These are phyloP conservation scores for Balaeniceps rex DNA, from an alignment of 2,113 vertebrate species.

Conservation along the genomic window DNA sequence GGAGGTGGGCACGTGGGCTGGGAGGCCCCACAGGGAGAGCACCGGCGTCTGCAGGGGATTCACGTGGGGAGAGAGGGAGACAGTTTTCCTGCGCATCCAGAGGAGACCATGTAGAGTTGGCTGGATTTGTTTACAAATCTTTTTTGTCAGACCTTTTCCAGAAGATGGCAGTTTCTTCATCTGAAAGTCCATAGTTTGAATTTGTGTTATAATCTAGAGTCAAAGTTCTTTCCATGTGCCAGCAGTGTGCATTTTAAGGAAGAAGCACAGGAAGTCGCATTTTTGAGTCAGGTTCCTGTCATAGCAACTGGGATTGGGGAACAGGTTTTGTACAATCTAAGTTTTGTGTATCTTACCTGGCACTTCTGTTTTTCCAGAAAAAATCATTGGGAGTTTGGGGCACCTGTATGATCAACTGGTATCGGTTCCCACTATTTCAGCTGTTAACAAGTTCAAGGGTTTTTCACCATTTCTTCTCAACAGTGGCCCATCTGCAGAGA, in stretches of 20 bases:
- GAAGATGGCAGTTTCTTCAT: not conserved
- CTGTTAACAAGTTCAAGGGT: not conserved
- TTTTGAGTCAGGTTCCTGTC: not conserved
- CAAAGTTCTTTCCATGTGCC: not conserved
- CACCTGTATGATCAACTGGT: not conserved
- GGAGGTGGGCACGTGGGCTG: accelerated
- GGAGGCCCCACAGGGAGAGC: not conserved
- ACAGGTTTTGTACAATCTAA: not conserved
- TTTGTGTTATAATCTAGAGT: not conserved
- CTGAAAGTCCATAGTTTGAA: not conserved
- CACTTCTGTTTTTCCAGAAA: not conserved
- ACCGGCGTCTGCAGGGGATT: accelerated
- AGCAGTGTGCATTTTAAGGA: not conserved
- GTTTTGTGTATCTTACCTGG: not conserved
- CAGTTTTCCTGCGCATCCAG: not conserved
- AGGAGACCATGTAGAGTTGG: not conserved
- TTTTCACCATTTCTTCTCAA: not conserved
- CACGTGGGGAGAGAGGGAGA: not conserved
- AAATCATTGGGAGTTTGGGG: not conserved
- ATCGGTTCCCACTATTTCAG: not conserved
- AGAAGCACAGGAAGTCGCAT: not conserved
- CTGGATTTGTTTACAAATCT: not conserved
- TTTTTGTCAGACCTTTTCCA: not conserved
- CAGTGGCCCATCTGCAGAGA: not conserved
- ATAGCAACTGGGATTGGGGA: not conserved